phyloP scores from a whole-genome alignment of 2,888 invertebrate species.

The Tenthredo notha region DNA sequence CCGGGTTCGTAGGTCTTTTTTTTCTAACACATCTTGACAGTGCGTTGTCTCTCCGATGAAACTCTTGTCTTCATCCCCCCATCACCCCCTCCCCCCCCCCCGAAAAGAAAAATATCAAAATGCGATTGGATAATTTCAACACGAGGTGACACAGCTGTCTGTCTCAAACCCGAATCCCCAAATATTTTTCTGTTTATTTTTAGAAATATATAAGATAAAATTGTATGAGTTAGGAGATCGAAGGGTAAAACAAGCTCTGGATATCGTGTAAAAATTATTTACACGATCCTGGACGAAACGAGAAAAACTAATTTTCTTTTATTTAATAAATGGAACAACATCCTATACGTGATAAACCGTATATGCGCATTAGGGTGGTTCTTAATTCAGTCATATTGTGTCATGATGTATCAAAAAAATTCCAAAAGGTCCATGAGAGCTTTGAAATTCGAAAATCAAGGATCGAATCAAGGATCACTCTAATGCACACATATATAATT shows the following conservation, averaged over 20 bases:
- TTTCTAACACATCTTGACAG: constrained; percentile 3
- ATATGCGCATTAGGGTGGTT: background rate
- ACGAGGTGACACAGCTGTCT: background rate
- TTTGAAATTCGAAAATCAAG: too few species aligned
- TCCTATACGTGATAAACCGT: background rate
- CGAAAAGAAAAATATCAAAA: background rate
- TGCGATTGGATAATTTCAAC: background rate
- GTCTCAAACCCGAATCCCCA: background rate
- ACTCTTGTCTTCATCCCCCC: background rate
- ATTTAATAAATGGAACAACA: background rate
- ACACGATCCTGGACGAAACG: background rate
- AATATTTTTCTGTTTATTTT: background rate
- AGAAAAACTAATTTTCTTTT: background rate
- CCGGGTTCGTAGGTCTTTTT: background rate
- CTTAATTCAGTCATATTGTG: too few species aligned
- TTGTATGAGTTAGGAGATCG: background rate
- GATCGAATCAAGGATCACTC: too few species aligned
- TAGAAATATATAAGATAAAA: background rate
- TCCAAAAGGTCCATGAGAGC: too few species aligned
- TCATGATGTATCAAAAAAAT: too few species aligned
- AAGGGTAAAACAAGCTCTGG: background rate
- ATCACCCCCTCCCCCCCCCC: too few species aligned
- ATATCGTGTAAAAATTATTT: background rate
- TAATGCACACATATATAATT: background rate
- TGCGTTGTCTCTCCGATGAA: background rate